Evolutionary conservation across 2,888 invertebrate genomes (phyloP), one percentile per base, ranked within the genome.

Genomic region (Macaria liturata): DNA sequence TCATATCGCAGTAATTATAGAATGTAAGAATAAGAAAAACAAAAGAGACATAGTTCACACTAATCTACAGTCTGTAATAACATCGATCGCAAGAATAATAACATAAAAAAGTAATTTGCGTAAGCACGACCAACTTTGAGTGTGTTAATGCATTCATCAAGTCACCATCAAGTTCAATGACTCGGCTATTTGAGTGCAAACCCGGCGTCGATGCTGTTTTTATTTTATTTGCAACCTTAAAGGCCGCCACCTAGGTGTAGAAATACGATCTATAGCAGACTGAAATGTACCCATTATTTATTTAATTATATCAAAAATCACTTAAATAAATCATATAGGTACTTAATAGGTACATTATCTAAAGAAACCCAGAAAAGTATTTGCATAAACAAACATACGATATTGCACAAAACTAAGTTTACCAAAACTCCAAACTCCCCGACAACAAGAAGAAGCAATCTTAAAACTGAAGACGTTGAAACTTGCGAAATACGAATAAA

Each of bases 81-180:
- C n/a, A 43, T 43, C 9, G 43, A 43, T 1, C 20, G 20, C 20
- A 20, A 43, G 3, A 4, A 43, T 9, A 37, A 37, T 37, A 3
- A 6, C 34, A 6, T 7, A 37, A 37, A 3, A 46, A 46, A 20
- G 37, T 37, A 37, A n/a, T 42, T 42, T 20, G 20, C 45, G 45
- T 32, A 46, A 32, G 3, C 45, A 20, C 20, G 20, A 20, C 20
- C 20, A n/a, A 45, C 37, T 39, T 51, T 37, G 43, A 60, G 61
- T 59, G 64, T 59, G 64, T 59, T 60, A 67, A 61, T 68, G 62
- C 63, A 69, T 70, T 72, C 71, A 74, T 78, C 71, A 79, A 75
- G 87, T 85, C 86, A 84, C 72, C 71, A 74, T 78, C 71, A 80
- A 75, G 88, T 87, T 88, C 88, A 83, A 81, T 76, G 84, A 83